Evolutionary conservation across 2,888 invertebrate genomes (phyloP).

Genomic region (Phyllotreta cruciferae): DNA sequence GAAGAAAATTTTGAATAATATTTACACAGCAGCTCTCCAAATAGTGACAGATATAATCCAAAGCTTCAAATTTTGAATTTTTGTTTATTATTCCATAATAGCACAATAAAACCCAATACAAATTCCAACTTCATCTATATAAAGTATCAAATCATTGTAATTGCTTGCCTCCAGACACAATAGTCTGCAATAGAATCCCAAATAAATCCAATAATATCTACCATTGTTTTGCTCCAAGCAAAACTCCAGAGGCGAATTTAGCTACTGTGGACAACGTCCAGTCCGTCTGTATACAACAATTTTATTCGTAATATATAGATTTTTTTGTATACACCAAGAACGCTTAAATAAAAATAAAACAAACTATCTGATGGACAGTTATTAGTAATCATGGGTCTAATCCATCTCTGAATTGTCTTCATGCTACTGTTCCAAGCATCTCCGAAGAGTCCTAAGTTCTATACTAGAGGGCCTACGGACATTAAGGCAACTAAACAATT

Average conservation of each 20-base stretch:
- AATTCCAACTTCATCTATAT: background rate
- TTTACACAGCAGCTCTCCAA: too few relatives aligned
- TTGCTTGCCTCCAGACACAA: conserved; percentile 16
- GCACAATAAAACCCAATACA: too few relatives aligned
- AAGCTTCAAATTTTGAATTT: too few relatives aligned
- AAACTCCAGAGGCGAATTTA: conserved; percentile 12
- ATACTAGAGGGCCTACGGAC: conserved; percentile 42
- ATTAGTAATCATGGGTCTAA: background rate
- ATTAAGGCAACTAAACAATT: conserved; percentile 50
- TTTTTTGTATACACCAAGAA: conserved; percentile 4
- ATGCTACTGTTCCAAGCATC: background rate
- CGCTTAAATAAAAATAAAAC: background rate
- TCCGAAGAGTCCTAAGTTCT: conserved; percentile 21
- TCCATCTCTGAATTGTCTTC: background rate
- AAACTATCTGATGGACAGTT: background rate
- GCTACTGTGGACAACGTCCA: too few relatives aligned
- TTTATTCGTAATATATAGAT: conserved; percentile 11
- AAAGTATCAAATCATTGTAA: conserved; percentile 15
- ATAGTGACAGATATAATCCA: too few relatives aligned
- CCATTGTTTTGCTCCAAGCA: conserved; percentile 15
- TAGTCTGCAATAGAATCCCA: conserved; percentile 31
- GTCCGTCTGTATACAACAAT: too few relatives aligned
- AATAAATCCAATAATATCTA: conserved; percentile 28
- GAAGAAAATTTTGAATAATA: too few relatives aligned
- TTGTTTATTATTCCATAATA: too few relatives aligned